These are phyloP conservation scores for Lagria hirta DNA, from an alignment of 2,888 invertebrate genomes.

Conservation along the genomic window DNA sequence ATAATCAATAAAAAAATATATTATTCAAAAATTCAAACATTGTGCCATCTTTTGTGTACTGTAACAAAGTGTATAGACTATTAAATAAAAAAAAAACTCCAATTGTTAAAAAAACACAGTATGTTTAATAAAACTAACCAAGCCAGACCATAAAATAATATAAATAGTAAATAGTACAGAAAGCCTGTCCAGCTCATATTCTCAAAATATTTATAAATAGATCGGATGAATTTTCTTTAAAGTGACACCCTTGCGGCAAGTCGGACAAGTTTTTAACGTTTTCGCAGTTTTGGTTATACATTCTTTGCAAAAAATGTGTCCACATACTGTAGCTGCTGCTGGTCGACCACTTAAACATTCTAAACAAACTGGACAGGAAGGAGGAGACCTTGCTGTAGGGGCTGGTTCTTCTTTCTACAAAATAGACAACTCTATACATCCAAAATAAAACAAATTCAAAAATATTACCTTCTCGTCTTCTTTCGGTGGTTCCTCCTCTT, in stretches of 20 bases:
- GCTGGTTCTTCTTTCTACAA: not conserved
- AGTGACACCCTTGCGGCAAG: conserved; percentile 29
- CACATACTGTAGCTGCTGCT: conserved; percentile 29
- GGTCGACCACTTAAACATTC: conserved; percentile 19
- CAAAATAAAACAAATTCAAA: conserved; percentile 2
- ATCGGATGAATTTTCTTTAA: conserved; percentile 30
- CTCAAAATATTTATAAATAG: conserved; percentile 30
- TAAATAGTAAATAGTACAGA: too few species aligned
- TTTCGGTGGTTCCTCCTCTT: conserved; percentile 3
- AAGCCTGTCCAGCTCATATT: too few species aligned
- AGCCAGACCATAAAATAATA: too few species aligned
- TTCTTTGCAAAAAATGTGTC: conserved; percentile 30
- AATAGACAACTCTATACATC: not conserved
- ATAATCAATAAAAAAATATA: too few species aligned
- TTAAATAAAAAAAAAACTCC: too few species aligned
- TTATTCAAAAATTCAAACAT: too few species aligned
- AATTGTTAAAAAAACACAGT: too few species aligned
- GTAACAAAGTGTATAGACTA: too few species aligned
- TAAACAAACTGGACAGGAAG: conserved; percentile 29
- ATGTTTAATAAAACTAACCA: too few species aligned
- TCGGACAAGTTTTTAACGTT: conserved; percentile 29
- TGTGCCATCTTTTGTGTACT: too few species aligned
- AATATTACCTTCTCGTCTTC: not conserved
- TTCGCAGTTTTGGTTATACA: conserved; percentile 25
- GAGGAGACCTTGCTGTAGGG: conserved; percentile 1